Percentiles rank a stretch among this genome's conserved stretches.
Evolutionary conservation across 2,797 vertebrate genomes (phyloP).

Genomic region (Prionace glauca): DNA sequence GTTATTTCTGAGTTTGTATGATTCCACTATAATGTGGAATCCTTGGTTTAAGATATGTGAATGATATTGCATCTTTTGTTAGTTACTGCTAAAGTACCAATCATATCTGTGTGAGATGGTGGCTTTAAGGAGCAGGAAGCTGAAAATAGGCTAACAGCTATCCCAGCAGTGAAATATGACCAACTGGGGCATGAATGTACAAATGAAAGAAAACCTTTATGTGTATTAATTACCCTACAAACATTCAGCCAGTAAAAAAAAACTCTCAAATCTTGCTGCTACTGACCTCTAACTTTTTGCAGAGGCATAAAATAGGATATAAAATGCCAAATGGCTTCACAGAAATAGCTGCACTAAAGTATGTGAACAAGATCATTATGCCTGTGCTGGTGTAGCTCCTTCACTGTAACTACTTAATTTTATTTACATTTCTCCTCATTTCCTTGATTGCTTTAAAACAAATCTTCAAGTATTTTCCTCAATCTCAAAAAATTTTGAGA

Average conservation of each 20-base stretch:
- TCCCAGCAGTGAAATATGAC: slow-evolving; percentile 7
- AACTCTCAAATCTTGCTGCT: not conserved
- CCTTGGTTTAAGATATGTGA: not conserved
- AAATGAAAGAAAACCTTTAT: not conserved
- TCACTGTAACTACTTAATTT: not conserved
- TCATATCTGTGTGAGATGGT: not conserved
- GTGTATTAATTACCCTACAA: not conserved
- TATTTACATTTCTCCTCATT: not conserved
- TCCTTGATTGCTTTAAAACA: not conserved
- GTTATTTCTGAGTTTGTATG: not conserved
- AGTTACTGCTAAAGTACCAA: not conserved
- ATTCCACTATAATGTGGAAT: not conserved
- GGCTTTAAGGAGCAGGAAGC: not conserved
- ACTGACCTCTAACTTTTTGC: not conserved
- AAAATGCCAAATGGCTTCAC: not conserved
- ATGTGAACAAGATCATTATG: not conserved
- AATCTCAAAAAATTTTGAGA: not conserved
- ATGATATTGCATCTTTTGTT: not conserved
- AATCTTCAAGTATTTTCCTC: not conserved
- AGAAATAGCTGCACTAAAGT: not conserved
- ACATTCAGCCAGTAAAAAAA: not conserved
- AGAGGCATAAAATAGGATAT: not conserved
- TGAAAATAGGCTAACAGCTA: slow-evolving; percentile 2
- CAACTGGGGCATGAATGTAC: not conserved
- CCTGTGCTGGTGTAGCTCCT: not conserved